phyloP scores from a whole-genome alignment of 2,888 invertebrate genomes.

The Standfussiana lucernea region DNA sequence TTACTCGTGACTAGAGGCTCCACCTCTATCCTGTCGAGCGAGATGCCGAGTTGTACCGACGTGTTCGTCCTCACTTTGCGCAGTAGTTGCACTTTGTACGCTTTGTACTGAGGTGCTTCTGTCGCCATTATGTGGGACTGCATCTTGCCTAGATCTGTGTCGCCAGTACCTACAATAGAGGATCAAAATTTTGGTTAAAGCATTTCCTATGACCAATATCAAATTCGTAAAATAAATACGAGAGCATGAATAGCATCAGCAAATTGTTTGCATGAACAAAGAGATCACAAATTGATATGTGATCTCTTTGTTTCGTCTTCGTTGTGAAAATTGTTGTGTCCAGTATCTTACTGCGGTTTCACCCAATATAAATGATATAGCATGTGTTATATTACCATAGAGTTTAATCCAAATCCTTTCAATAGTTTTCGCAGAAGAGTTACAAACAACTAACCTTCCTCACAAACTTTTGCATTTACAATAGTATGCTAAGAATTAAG shows the following conservation, averaged over 20 bases:
- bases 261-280: neutral
- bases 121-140: constrained; percentile 94
- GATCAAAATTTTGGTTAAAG: neutral
- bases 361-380: neutral
- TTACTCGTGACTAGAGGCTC: constrained; percentile 94
- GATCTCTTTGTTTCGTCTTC: too few species aligned
- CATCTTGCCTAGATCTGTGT: constrained; percentile 92
- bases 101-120: constrained; percentile 96
- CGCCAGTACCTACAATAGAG: constrained; percentile 65
- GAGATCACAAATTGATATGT: too few species aligned
- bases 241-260: neutral
- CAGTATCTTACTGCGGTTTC: neutral
- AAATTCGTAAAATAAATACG: neutral
- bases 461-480: neutral
- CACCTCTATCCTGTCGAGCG: constrained; percentile 97
- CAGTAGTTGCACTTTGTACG: constrained; percentile 94
- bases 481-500: neutral
- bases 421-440: neutral
- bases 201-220: neutral
- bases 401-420: neutral
- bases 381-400: neutral
- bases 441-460: neutral
- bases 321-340: neutral
- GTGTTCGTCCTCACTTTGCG: constrained; percentile 95
- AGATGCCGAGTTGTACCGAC: constrained; percentile 96